Evolutionary conservation across 2,113 vertebrate genomes (phyloP), one percentile per base, ranked within the genome.

Genomic region (Trochalopteron elliotii): DNA sequence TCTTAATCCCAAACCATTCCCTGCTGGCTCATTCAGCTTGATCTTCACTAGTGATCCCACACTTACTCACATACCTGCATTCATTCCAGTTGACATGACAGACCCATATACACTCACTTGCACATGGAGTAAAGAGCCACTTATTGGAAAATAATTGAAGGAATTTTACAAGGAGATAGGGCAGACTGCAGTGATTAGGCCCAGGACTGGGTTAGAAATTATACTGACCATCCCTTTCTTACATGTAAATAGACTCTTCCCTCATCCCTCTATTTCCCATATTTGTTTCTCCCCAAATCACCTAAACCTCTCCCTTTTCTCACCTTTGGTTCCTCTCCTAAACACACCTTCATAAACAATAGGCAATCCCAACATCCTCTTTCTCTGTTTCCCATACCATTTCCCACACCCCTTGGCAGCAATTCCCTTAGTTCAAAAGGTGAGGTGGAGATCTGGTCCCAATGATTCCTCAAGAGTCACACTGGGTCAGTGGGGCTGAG

Each of bases 11-110:
- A 30, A 56, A 4, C 2, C 14, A 15, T 4, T 63, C n/a, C 10
- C 45, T 40, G 7, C 8, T 74, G 33, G 4, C 10, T 69, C 0
- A 0, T 69, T 78, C 33, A 82, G 15, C 5, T 68, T 53, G 8
- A 42, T 33, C 19, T 75, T 77, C 42, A 25, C 19, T 55, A 55
- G 3, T 55, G 18, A n/a, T 35, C 21, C 33, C 61, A 59, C 9
- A 19, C 31, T 68, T 0, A 1, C 20, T 45, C 0, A 0, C 28
- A 45, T 25, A 52, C 15, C 6, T 3, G 0, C 15, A 35, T 27
- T 78, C 55, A 44, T 5, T 75, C 9, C 39, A 37, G 39, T 2
- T 70, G 27, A 25, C 11, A 70, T 15, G 24, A 44, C 23, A 59
- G n/a, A 47, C 8, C 4, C 9, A 8, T 11, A 40, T 11, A 40